Percentiles rank a stretch among this genome's conserved stretches.
These are phyloP conservation scores for Allobates femoralis DNA, from an alignment of 2,797 vertebrate species.

Conservation along the genomic window DNA sequence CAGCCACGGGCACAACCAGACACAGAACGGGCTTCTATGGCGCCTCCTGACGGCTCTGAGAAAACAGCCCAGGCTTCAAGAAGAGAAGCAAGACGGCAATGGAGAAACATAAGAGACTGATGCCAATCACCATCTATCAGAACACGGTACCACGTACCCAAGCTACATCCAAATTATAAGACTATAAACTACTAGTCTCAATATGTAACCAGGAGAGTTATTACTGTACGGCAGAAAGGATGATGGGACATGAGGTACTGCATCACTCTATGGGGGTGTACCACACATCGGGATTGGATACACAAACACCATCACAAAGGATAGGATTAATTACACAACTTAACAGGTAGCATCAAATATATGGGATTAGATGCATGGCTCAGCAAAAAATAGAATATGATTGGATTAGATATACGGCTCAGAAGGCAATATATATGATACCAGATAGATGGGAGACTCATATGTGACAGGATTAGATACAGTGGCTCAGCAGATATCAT, in stretches of 20 bases:
- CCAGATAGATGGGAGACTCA: neutral
- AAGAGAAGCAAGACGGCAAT: neutral
- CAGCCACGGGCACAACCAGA: neutral
- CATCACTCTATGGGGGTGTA: neutral
- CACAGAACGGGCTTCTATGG: neutral
- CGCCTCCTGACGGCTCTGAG: neutral
- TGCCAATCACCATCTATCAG: neutral
- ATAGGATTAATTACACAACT: no score
- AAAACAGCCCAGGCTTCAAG: no score
- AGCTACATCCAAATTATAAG: neutral
- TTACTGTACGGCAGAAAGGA: neutral
- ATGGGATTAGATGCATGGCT: neutral
- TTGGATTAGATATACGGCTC: neutral
- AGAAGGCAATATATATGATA: neutral
- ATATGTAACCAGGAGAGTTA: neutral
- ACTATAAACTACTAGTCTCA: neutral
- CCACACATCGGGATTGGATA: no score
- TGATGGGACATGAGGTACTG: neutral
- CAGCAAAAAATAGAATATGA: neutral
- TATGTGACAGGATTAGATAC: no score
- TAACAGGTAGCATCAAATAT: neutral
- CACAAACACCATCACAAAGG: no score
- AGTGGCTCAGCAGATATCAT: no score
- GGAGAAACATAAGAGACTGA: neutral
- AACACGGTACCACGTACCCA: neutral